Evolutionary conservation across 2,113 vertebrate genomes (phyloP).

Genomic region (Psilopogon haemacephalus): DNA sequence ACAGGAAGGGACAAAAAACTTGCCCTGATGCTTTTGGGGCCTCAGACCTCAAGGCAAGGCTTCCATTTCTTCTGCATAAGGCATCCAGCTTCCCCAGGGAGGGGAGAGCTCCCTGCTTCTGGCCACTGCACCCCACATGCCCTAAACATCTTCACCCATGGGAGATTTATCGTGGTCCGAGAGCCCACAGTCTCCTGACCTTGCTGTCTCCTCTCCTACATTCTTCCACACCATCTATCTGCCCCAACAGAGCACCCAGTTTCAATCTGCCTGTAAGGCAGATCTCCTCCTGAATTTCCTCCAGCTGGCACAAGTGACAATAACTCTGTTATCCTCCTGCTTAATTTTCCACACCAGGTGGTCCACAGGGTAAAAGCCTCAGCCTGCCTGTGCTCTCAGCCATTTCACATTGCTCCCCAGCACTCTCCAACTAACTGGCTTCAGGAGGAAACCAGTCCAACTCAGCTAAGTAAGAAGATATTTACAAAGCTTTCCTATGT

Average conservation of each 20-base stretch:
- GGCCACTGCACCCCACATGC: rapidly evolving
- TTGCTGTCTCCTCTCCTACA: not conserved
- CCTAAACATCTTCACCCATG: not conserved
- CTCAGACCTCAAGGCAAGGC: not conserved
- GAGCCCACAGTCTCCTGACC: not conserved
- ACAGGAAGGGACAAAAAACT: not conserved
- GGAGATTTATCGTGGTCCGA: not conserved
- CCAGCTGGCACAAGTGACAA: not conserved
- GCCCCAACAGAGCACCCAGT: not conserved
- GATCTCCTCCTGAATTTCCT: not conserved
- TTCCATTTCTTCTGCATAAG: not conserved
- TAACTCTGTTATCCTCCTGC: not conserved
- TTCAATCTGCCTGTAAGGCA: not conserved
- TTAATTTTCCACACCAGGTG: not conserved
- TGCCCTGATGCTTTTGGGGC: not conserved
- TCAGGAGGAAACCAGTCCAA: not conserved
- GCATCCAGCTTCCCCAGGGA: not conserved
- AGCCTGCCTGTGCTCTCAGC: not conserved
- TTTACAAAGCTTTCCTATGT: not conserved
- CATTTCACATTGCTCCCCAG: not conserved
- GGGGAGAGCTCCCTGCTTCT: not conserved
- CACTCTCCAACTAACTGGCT: not conserved
- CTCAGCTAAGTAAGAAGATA: not conserved
- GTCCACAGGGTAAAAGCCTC: not conserved
- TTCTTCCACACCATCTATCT: not conserved